Base-by-base conservation (phyloP, 2,888 invertebrate species). In the Sipunculus nudus region DNA sequence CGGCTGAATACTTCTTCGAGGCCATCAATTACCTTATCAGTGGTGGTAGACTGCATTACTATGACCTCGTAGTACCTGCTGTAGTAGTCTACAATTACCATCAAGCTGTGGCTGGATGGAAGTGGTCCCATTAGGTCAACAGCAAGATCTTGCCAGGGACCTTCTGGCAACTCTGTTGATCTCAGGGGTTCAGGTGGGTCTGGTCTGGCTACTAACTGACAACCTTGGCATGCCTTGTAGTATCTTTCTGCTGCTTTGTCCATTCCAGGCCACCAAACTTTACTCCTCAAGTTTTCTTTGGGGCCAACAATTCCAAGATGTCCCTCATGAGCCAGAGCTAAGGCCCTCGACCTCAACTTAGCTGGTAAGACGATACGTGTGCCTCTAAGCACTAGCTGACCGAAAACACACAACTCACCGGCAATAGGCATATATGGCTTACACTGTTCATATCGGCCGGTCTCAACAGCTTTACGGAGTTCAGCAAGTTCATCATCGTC, bases 201-300 rank as follows among this genome's bases (percentile, higher is more conserved):
- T 8, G 26, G n/a, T 29, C 8, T 26, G 3, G 45, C 26, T 0
- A 62, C 65, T 21, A 67, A 25, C 32, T 67, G 60, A 53, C 70
- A 67, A 13, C 66, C 68, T 35, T 61, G 40, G 45, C 68, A 70
- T 8, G 38, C 23, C 56, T 52, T 69, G 38, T 57, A 58, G 28
- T 31, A 29, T n/a, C 32, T 41, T 49, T 68, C 65, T 16, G 56
- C 61, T 10, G 57, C 56, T 28, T 50, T 45, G 56, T 69, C 71
- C 21, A 74, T 71, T 10, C 63, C 60, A 3, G 74, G 72, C 71
- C 70, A 72, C 67, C 68, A 73, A 52, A 71, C 67, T 52, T 71
- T 69, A 0, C 55, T 25, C 26, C 69, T 25, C 19, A 69, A 21
- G 21, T 57, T 39, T 29, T 68, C 54, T 40, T 67, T 62, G 47